Evolutionary conservation across 2,888 invertebrate species (phyloP), one percentile per base, ranked within the genome.

Genomic region (Chloromyia formosa): DNA sequence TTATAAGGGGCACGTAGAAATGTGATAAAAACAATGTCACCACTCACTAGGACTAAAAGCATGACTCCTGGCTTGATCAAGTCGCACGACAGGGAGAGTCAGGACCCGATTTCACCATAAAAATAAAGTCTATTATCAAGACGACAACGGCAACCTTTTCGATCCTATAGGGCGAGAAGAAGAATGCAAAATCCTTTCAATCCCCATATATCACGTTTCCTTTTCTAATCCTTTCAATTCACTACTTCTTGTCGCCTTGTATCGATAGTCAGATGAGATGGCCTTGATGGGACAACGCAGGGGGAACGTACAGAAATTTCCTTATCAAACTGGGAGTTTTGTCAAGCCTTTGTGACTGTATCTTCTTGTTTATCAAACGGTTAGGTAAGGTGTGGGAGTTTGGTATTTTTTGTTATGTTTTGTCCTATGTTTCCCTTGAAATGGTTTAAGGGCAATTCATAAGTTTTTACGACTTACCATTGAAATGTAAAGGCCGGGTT

Each of bases 141-240:
- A 76, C 76, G 58, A 64, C 64, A 62, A 35, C 54, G 71, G 71
- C 42, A 56, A 71, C 71, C 58, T 40, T 71, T 56, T 20, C 40
- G 56, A 56, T 42, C 58, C 71, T 20, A 58, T 56, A 14, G 35
- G n/a, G 22, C 12, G n/a, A 58, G 12, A 16, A 22, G 58, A 60
- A 71, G 62, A 56, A 53, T 60, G 64, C 27, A 61, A 74, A 76
- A 76, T 74, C 76, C 76, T 76, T 76, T 71, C 76, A 71, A 76
- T 76, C 64, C 76, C 54, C 74, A 76, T 76, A 74, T 68, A 76
- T 76, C 76, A 76, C 76, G 74, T 76, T 76, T 76, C 76, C 68
- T 74, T 49, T 49, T 74, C 76, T 76, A 76, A 76, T 76, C 76
- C 76, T 76, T 76, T 76, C 76, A 74, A 76, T 76, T 76, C 64